Conservation (phyloP, 2,797 vertebrate genomes). For the Otus scops region DNA sequence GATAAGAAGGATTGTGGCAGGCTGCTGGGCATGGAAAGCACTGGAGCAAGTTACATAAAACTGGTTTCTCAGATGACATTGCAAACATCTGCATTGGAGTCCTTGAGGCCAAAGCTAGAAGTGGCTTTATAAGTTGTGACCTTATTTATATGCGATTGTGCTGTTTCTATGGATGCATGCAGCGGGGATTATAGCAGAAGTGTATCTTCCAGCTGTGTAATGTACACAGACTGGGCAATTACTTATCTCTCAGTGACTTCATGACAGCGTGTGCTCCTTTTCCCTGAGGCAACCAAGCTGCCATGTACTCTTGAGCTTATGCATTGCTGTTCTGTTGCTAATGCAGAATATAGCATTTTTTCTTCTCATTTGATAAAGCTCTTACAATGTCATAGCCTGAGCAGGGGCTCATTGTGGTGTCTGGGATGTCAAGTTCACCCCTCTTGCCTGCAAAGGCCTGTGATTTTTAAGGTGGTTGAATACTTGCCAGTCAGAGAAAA, state of each 20-base stretch:
- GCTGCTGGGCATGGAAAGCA: background rate
- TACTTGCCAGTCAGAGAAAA: background rate
- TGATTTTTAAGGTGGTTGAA: background rate
- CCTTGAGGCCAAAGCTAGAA: constrained; percentile 2
- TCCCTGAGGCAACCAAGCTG: constrained; percentile 52
- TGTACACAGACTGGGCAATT: constrained; percentile 34
- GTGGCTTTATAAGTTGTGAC: background rate
- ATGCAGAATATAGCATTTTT: background rate
- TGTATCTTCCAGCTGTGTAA: constrained; percentile 45
- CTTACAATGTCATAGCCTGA: background rate
- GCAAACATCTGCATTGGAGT: background rate
- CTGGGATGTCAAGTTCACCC: background rate
- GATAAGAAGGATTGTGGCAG: background rate
- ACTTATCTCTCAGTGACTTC: constrained; percentile 43
- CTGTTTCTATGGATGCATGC: background rate
- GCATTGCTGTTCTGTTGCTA: background rate
- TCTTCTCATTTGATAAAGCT: background rate
- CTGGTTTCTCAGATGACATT: background rate
- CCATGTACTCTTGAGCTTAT: background rate
- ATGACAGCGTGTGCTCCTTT: background rate
- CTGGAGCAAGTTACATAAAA: background rate
- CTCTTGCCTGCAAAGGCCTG: background rate
- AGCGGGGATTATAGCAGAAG: background rate
- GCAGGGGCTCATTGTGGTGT: background rate
- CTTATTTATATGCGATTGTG: background rate